Conservation (phyloP, 53 echinoderm and acorn worm genomes). For the Crossaster papposus region DNA sequence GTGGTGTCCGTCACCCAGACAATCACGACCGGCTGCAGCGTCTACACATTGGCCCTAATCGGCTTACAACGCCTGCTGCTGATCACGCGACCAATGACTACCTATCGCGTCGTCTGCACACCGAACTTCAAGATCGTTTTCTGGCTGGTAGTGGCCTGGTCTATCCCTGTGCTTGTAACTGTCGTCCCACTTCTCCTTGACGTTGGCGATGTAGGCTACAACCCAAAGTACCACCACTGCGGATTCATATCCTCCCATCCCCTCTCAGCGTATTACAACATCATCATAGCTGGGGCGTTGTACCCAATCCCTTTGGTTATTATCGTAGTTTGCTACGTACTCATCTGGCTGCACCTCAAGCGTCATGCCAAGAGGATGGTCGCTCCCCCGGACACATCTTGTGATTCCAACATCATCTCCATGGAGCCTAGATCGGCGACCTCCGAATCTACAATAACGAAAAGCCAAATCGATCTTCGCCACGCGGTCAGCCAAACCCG, state of each 20-base stretch:
- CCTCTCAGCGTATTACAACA: constrained; percentile 39
- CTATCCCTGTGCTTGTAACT: constrained; percentile 49
- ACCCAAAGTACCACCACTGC: constrained; percentile 54
- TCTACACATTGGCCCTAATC: constrained; percentile 82
- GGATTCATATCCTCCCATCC: constrained; percentile 44
- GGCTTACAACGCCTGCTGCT: constrained; percentile 78
- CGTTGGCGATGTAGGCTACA: constrained; percentile 61
- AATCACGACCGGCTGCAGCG: constrained; percentile 54
- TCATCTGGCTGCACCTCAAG: constrained; percentile 46
- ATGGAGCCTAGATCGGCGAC: neutral
- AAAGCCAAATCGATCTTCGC: neutral
- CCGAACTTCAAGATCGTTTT: constrained; percentile 8
- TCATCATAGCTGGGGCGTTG: constrained; percentile 25
- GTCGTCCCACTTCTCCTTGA: constrained; percentile 48
- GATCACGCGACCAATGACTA: constrained; percentile 60
- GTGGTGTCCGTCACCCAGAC: constrained; percentile 17
- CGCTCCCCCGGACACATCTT: constrained; percentile 5
- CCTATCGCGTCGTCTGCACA: constrained; percentile 33
- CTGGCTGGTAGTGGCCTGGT: constrained; percentile 73
- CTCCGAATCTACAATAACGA: neutral
- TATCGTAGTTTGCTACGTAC: constrained; percentile 58
- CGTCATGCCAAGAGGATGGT: constrained; percentile 56
- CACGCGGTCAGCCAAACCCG: neutral
- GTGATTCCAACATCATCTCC: neutral
- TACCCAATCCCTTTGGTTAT: constrained; percentile 64